Percentiles rank a stretch among this genome's conserved stretches.
These are phyloP conservation scores for Hoplostethus atlanticus DNA, from an alignment of 2,797 vertebrate species.

Conservation along the genomic window DNA sequence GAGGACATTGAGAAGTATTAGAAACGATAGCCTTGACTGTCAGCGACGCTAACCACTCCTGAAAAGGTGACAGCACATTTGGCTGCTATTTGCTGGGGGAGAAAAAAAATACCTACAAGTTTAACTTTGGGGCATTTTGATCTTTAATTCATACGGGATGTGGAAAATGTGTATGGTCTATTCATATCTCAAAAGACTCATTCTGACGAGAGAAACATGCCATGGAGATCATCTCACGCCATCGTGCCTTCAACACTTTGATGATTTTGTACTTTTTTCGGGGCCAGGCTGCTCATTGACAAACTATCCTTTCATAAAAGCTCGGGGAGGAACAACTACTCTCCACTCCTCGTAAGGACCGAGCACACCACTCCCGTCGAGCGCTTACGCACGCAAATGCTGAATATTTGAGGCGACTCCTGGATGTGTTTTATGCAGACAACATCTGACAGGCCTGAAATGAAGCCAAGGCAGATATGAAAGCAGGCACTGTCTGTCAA, in stretches of 20 bases:
- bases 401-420: slow-evolving; percentile 82
- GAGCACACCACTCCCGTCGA: slow-evolving; percentile 29
- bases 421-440: slow-evolving; percentile 88
- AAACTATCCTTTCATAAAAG: slow-evolving; percentile 80
- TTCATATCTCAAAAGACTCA: slow-evolving; percentile 67
- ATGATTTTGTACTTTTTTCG: slow-evolving; percentile 41
- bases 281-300: slow-evolving; percentile 55
- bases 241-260: slow-evolving; percentile 52
- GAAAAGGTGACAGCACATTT: slow-evolving; percentile 83
- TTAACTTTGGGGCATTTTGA: slow-evolving; percentile 75
- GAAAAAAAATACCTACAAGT: slow-evolving; percentile 65
- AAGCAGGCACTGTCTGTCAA: slow-evolving; percentile 93
- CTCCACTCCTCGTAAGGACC: slow-evolving; percentile 4
- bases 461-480: slow-evolving; percentile 88
- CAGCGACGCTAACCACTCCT: slow-evolving; percentile 80
- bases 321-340: slow-evolving; percentile 41
- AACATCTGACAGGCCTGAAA: slow-evolving; percentile 88
- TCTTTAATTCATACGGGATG: slow-evolving; percentile 79
- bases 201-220: slow-evolving; percentile 62
- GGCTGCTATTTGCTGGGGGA: slow-evolving; percentile 75
- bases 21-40: slow-evolving; percentile 79
- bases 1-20: slow-evolving; percentile 78
- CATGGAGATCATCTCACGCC: slow-evolving; percentile 67
- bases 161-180: slow-evolving; percentile 69
- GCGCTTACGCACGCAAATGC: slow-evolving; percentile 60